Percentiles rank a stretch among this genome's conserved stretches.
phyloP scores from a whole-genome alignment of 2,113 vertebrate genomes.

The Dissostichus mawsoni region DNA sequence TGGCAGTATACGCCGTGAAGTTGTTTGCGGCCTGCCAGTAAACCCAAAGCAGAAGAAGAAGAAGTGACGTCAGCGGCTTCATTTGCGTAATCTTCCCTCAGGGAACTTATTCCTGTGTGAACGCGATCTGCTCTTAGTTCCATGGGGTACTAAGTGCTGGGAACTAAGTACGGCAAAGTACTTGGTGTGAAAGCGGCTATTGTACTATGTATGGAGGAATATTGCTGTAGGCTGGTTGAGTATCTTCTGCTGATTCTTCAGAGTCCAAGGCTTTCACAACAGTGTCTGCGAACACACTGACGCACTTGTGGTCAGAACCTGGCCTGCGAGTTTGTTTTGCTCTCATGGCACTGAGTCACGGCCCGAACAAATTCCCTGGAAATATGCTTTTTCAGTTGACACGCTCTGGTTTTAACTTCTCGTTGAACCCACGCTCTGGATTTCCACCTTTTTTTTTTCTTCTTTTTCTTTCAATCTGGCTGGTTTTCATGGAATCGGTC shows the following conservation, averaged over 20 bases:
- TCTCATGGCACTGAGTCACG: constrained; percentile 61
- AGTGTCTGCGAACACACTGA: constrained; percentile 46
- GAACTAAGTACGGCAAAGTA: too few species aligned
- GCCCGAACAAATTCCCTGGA: constrained; percentile 27
- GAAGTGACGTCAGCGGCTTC: too few species aligned
- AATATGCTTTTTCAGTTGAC: constrained; percentile 40
- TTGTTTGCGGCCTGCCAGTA: too few species aligned
- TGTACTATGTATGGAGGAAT: not conserved
- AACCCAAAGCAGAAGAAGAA: too few species aligned
- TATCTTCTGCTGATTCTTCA: constrained; percentile 48
- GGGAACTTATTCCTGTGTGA: too few species aligned
- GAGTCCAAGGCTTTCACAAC: constrained; percentile 66
- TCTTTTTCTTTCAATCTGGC: constrained; percentile 13
- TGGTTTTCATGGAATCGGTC: constrained; percentile 19
- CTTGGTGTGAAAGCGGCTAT: too few species aligned
- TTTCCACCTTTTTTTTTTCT: constrained; percentile 65
- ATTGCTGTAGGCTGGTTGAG: not conserved
- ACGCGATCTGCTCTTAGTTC: too few species aligned
- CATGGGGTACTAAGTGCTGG: too few species aligned
- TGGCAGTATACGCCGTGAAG: too few species aligned
- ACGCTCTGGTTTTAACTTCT: constrained; percentile 49
- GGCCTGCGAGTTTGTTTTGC: constrained; percentile 69
- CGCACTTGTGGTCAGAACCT: constrained; percentile 69
- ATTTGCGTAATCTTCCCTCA: too few species aligned
- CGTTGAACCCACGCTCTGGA: constrained; percentile 53